Evolutionary conservation across 2,113 vertebrate genomes (phyloP).

Genomic region (Peromyscus polionotus): DNA sequence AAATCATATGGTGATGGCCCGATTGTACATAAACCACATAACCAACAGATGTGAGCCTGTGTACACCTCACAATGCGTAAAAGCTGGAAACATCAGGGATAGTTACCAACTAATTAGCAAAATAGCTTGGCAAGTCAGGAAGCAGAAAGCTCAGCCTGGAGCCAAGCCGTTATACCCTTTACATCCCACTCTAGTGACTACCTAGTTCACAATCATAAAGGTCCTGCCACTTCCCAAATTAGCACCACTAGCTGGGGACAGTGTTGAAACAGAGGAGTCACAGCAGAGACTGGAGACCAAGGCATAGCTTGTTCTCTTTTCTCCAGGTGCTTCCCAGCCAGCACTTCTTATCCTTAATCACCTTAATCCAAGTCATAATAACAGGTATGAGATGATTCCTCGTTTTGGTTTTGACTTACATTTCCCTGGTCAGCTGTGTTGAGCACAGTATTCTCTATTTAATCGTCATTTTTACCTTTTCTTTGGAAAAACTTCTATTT

Average conservation of each 20-base stretch:
- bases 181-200: background rate
- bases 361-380: background rate
- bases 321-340: background rate
- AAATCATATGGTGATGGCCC: background rate
- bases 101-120: background rate
- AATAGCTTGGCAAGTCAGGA: background rate
- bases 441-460: background rate
- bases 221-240: too few species aligned
- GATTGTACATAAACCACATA: background rate
- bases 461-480: background rate
- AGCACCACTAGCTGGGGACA: background rate
- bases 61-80: background rate
- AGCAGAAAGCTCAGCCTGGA: background rate
- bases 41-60: background rate
- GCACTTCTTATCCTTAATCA: background rate
- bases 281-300: background rate
- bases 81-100: background rate
- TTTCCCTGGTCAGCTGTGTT: background rate
- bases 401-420: background rate
- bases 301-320: background rate
- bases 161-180: background rate
- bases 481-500: background rate
- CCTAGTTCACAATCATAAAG: background rate
- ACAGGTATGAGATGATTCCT: background rate
- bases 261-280: background rate